A percentile compares a stretch with the other conserved stretches of the same genome.
Evolutionary conservation across 2,797 vertebrate genomes (phyloP).

Genomic region (Sebastes wilsoni): DNA sequence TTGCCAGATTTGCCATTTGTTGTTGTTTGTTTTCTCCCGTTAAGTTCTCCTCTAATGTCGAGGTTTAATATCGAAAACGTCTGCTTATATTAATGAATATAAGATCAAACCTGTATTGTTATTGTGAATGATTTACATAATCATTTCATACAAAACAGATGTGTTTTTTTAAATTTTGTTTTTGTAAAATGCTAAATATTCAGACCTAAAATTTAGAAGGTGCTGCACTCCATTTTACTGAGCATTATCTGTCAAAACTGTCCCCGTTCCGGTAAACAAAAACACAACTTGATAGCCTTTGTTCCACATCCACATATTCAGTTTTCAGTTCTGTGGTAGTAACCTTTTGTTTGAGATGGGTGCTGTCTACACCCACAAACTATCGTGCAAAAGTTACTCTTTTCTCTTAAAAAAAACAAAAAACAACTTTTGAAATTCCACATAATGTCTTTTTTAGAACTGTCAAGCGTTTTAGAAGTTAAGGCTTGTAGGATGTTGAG

Average conservation of each 20-base stretch:
- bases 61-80: not conserved
- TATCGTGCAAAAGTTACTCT: slow-evolving; percentile 31
- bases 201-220: slow-evolving; percentile 1
- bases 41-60: not conserved
- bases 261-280: slow-evolving; percentile 27
- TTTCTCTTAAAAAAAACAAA: not conserved
- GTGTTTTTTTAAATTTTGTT: slow-evolving; percentile 6
- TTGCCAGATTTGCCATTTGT: slow-evolving; percentile 38
- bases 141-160: not conserved
- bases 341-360: slow-evolving; percentile 46
- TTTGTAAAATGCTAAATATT: slow-evolving; percentile 14
- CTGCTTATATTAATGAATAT: not conserved
- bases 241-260: slow-evolving; percentile 19
- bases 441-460: slow-evolving; percentile 36
- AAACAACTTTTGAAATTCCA: slow-evolving; percentile 30
- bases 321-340: slow-evolving; percentile 20
- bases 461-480: slow-evolving; percentile 29
- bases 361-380: slow-evolving; percentile 36
- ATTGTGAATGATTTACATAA: not conserved
- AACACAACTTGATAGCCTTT: slow-evolving; percentile 28
- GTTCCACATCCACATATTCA: slow-evolving; percentile 24
- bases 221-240: slow-evolving; percentile 1
- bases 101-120: not conserved
- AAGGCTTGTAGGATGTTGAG: slow-evolving; percentile 17
- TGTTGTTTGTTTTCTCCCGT: not conserved